Base-by-base conservation (phyloP, 2,113 vertebrate species). In the Scomber japonicus region DNA sequence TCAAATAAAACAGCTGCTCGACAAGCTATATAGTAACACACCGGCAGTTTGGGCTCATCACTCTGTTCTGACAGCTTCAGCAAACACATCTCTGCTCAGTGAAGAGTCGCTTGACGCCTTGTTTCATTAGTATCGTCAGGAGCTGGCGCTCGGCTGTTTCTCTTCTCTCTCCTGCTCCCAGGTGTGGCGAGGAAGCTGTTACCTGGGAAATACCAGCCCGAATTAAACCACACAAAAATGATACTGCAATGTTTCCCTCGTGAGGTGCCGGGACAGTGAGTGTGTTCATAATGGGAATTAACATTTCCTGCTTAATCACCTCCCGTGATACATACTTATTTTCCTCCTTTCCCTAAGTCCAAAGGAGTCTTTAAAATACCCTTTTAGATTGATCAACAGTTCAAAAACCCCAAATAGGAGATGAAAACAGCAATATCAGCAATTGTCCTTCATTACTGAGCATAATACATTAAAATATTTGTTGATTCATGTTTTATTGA, bases 261-360 rank as follows among this genome's bases (percentile, higher is more conserved):
- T 12, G 35, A 55, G 16, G 48, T 14, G 15, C 2, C 49, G 48
- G 35, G 12, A 48, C 35, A 3, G 11, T 40, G 24, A 27, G 35
- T 13, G 45, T 24, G 50, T n/a, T 72, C 68, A 59, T 68, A 46
- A 68, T 48, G 74, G 50, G 48, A 61, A 81, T 81, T 55, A 75
- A 70, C 64, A 74, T 44, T 48, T 78, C 9, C 3, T 44, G 70
- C 66, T 74, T 63, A 85, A 56, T 81, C 78, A 44, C 54, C 72
- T 64, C 57, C 73, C 78, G 15, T 2, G 57, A 53, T 7, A 16
- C 63, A 45, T 56, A 64, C 35, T 62, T 61, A 81, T 19, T 51
- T 72, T 54, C 50, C 55, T 48, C 62, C 63, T 77, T 73, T 40
- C 9, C 35, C 35, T 9, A 9, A 40, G 35, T 40, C 35, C 35